Base-by-base conservation (phyloP, 2,113 vertebrate species). In the Hirundichthys speculiger region DNA sequence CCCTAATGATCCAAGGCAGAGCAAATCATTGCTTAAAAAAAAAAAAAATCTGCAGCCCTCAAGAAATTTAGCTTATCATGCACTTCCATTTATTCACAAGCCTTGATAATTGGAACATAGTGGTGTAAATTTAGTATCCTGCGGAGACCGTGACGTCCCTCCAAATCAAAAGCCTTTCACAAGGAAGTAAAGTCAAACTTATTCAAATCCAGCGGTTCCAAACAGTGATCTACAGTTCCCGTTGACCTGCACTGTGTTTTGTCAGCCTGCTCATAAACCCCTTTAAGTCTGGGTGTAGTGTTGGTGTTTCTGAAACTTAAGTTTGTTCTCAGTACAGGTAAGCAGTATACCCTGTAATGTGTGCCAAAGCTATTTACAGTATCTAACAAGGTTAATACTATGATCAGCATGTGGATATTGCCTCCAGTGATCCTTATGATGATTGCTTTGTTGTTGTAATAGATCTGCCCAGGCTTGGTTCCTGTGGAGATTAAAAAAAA, bases 401-500 rank as follows among this genome's bases (percentile, higher is more conserved):
- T 20, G 53, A 77, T 73, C 68, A 73, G 50, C 66, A 74, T 55
- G 34, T 47, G 60, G 15, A 16, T 59, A 24, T 49, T 13, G 63
- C 63, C 63, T 69, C 39, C 13, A 50, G 73, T 54, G 20, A 62
- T 51, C 14, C 51, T 49, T 19, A 43, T 21, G 55, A 68, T 25
- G 9, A 54, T 43, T 63, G 13, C 70, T 72, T 72, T 79, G 57
- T 74, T 77, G 64, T 70, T 10, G 0, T 49, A 68, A 72, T 51
- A 57, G 51, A 75, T 76, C 58, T 69, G 39, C 55, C 62, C 21
- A 39, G 50, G 34, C 69, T 68, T 80, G 68, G 20, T 68, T 79
- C 63, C 16, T 21, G 25, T 52, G 58, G 58, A 41, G 66, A 82
- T 76, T n/a, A n/a, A n/a, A n/a, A 78, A 80, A 81, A 65, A 74